Percentiles rank a stretch among this genome's conserved stretches.
Conservation (phyloP, 2,113 vertebrate genomes). For the Prionailurus bengalensis region DNA sequence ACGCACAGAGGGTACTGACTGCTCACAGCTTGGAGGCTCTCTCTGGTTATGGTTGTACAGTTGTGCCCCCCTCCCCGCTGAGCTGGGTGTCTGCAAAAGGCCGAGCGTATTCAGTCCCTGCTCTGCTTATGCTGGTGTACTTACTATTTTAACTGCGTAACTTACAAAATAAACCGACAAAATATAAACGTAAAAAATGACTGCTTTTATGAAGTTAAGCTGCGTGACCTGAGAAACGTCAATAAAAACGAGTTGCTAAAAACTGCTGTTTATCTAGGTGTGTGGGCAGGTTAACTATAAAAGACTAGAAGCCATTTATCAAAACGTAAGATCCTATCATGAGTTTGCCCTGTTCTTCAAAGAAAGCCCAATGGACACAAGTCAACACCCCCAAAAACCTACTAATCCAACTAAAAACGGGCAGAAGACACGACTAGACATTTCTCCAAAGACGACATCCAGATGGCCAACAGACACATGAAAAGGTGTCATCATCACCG, state of each 20-base stretch:
- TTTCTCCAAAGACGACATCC: background rate
- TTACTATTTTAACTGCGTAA: background rate
- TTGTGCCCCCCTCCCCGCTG: too few species aligned
- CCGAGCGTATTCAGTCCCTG: background rate
- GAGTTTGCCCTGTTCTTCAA: background rate
- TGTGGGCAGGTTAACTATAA: background rate
- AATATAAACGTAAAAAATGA: background rate
- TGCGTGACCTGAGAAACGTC: background rate
- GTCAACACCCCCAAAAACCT: background rate
- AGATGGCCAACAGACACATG: background rate
- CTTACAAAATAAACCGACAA: background rate
- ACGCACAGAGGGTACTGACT: too few species aligned
- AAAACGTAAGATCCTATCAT: background rate
- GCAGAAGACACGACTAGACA: background rate
- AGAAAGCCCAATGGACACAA: conserved; percentile 10
- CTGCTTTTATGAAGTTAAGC: background rate
- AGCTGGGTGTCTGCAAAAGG: background rate
- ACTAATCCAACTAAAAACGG: background rate
- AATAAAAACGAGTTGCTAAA: background rate
- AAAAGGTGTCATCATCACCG: background rate
- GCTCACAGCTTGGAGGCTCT: background rate
- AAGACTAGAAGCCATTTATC: background rate
- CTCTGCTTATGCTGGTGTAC: background rate
- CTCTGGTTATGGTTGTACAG: background rate
- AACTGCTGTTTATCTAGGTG: background rate